These are phyloP conservation scores for Erebia aethiops DNA, from an alignment of 2,888 invertebrate genomes.

Conservation along the genomic window DNA sequence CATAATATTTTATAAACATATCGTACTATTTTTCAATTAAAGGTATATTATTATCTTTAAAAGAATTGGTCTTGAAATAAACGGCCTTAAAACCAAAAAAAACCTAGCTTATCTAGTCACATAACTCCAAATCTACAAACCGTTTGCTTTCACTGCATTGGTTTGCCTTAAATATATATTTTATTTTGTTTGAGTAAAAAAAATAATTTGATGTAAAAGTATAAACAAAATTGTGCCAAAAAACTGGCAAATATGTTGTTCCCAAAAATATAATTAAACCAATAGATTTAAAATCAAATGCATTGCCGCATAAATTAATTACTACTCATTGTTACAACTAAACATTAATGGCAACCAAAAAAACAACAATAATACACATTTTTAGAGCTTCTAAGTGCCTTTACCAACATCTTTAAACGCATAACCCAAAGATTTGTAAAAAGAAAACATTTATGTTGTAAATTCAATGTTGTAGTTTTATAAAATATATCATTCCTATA, in stretches of 20 bases:
- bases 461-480: conserved; percentile 27
- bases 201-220: background rate
- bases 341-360: background rate
- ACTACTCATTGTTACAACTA: too few relatives aligned
- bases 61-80: background rate
- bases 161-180: background rate
- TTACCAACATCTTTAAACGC: conserved; percentile 35
- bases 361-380: conserved; percentile 28
- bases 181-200: too few relatives aligned
- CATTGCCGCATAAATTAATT: background rate
- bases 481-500: conserved; percentile 58
- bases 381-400: conserved; percentile 46
- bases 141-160: background rate
- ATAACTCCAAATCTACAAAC: background rate
- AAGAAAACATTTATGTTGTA: conserved; percentile 23
- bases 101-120: conserved; percentile 16
- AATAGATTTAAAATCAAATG: too few relatives aligned
- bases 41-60: too few relatives aligned
- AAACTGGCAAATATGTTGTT: background rate
- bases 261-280: background rate
- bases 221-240: conserved; percentile 1
- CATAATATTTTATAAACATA: too few relatives aligned
- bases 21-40: too few relatives aligned
- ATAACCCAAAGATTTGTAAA: conserved; percentile 48
- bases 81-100: conserved; percentile 5